Conservation (phyloP, 1,140 invertebrate genomes). For the Drosophila nikananu region DNA sequence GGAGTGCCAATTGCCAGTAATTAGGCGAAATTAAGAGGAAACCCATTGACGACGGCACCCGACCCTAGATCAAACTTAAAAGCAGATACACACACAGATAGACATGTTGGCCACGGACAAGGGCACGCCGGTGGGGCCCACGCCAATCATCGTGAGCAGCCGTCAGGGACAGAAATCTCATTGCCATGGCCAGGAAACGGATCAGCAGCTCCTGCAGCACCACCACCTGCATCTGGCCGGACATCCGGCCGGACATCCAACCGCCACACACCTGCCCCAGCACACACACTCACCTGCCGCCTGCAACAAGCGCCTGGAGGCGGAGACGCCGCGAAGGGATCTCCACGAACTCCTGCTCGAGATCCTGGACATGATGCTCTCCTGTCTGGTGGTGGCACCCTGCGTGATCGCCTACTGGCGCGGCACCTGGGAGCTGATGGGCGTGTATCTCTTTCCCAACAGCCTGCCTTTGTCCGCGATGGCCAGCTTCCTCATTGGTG, state of each 20-base stretch:
- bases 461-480: constrained; percentile 87
- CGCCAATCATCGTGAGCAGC: constrained; percentile 56
- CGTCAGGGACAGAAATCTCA: constrained; percentile 40
- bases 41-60: constrained; percentile 10
- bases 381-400: constrained; percentile 90
- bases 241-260: constrained; percentile 8
- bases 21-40: constrained; percentile 29
- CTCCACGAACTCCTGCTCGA: constrained; percentile 87
- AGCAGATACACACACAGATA: constrained; percentile 14
- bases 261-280: constrained; percentile 34
- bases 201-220: constrained; percentile 50
- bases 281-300: constrained; percentile 17
- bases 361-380: constrained; percentile 90
- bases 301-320: constrained; percentile 68
- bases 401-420: constrained; percentile 94
- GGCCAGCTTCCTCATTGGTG: constrained; percentile 89
- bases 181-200: constrained; percentile 49
- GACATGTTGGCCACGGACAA: constrained; percentile 66
- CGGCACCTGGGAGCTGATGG: constrained; percentile 93
- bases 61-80: constrained; percentile 6
- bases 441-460: constrained; percentile 89
- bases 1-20: constrained; percentile 52
- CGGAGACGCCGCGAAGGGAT: constrained; percentile 70
- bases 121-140: constrained; percentile 33
- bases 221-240: constrained; percentile 24